phyloP scores from a whole-genome alignment of 2,797 vertebrate species.

The Sebastes itinus region DNA sequence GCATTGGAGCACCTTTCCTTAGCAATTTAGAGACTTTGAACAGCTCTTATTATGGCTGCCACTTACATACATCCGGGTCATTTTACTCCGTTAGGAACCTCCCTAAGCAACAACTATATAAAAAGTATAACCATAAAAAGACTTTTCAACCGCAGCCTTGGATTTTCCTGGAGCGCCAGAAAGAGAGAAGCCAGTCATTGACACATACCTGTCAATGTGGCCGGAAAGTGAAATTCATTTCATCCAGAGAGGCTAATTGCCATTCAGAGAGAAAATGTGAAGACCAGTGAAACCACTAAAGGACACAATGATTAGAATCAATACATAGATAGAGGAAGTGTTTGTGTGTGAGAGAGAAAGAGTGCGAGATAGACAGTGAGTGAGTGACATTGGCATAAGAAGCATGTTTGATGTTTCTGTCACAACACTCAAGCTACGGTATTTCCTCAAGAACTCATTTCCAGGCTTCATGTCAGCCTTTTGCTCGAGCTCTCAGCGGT shows the following conservation, averaged over 20 bases:
- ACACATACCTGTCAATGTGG: conserved; percentile 25
- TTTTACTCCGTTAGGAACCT: too few species aligned
- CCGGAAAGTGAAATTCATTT: conserved; percentile 13
- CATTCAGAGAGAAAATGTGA: conserved; percentile 42
- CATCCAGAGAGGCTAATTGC: conserved; percentile 35
- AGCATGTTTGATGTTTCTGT: conserved; percentile 58
- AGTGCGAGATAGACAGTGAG: not conserved
- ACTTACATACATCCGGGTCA: too few species aligned
- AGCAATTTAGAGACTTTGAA: too few species aligned
- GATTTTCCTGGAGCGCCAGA: conserved; percentile 11
- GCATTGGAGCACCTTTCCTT: too few species aligned
- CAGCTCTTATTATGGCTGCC: too few species aligned
- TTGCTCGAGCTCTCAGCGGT: conserved; percentile 36
- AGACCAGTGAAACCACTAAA: conserved; percentile 38
- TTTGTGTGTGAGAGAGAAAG: not conserved
- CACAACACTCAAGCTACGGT: conserved; percentile 41
- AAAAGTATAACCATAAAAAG: too few species aligned
- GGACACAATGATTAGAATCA: conserved; percentile 37
- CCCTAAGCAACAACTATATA: too few species aligned
- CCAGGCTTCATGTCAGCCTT: conserved; percentile 37
- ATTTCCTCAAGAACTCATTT: conserved; percentile 58
- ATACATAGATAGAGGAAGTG: conserved; percentile 1
- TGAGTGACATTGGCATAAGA: conserved; percentile 48
- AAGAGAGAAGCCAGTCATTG: conserved; percentile 2
- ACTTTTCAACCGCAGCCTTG: too few species aligned